These are phyloP conservation scores for Ephialtes manifestator DNA, from an alignment of 2,888 invertebrate genomes.

Conservation along the genomic window DNA sequence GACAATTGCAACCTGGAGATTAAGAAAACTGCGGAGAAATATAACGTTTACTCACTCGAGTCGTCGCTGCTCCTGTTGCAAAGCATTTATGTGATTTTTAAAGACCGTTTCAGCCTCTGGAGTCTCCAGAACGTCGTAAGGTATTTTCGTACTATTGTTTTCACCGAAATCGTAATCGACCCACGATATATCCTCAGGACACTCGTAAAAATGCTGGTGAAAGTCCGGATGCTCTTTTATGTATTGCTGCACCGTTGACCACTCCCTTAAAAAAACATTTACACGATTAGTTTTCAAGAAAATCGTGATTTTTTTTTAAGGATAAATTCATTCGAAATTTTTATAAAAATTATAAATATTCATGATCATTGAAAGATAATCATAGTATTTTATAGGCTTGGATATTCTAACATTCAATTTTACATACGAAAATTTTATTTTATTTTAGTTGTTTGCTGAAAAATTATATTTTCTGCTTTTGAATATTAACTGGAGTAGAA, in stretches of 20 bases:
- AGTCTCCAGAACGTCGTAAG: conserved; percentile 96
- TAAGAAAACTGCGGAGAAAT: background rate
- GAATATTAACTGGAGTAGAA: too few species aligned
- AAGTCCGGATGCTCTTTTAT: conserved; percentile 97
- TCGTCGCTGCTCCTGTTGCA: conserved; percentile 96
- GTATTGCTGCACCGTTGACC: conserved; percentile 95
- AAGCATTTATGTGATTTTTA: conserved; percentile 95
- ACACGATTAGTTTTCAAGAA: conserved; percentile 7
- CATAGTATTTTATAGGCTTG: too few species aligned
- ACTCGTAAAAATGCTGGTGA: conserved; percentile 96
- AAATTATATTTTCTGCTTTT: too few species aligned
- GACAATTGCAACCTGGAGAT: too few species aligned
- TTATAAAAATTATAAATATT: too few species aligned
- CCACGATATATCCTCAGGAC: conserved; percentile 92
- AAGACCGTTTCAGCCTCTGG: conserved; percentile 97
- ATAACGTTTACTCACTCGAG: conserved; percentile 91
- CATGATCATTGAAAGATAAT: too few species aligned
- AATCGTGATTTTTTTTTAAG: background rate
- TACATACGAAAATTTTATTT: too few species aligned
- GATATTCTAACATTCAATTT: too few species aligned
- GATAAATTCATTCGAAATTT: background rate
- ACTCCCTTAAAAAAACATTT: conserved; percentile 89
- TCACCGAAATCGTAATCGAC: conserved; percentile 91
- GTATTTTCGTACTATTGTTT: conserved; percentile 93
- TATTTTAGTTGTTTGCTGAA: too few species aligned